These are phyloP conservation scores for Diarsia brunnea DNA, from an alignment of 2,888 invertebrate species.

Conservation along the genomic window DNA sequence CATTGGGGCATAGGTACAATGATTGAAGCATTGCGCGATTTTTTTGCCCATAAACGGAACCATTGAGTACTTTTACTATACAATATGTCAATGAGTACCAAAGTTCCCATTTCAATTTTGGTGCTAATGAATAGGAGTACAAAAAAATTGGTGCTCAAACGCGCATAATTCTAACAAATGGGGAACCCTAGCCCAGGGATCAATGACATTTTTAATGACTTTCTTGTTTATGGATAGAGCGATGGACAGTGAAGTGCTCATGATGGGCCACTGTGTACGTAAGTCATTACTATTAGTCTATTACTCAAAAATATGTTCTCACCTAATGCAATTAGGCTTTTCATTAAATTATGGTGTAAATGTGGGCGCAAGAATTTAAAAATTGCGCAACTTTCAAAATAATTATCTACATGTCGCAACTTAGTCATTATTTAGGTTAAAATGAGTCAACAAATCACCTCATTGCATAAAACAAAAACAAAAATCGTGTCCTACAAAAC, in stretches of 20 bases:
- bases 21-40: background rate
- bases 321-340: background rate
- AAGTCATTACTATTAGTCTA: background rate
- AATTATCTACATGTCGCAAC: background rate
- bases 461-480: background rate
- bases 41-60: too few species aligned
- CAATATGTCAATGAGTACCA: too few species aligned
- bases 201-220: constrained; percentile 19
- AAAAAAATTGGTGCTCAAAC: too few species aligned
- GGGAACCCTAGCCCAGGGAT: background rate
- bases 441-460: background rate
- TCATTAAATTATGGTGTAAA: background rate
- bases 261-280: constrained; percentile 31
- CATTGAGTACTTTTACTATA: too few species aligned
- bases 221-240: constrained; percentile 31
- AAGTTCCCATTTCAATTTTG: too few species aligned
- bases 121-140: too few species aligned
- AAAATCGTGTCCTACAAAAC: background rate
- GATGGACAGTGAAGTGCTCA: constrained; percentile 22
- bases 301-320: background rate
- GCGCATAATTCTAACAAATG: background rate
- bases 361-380: background rate
- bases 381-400: background rate
- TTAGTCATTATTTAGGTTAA: background rate
- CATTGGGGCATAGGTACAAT: background rate